Evolutionary conservation across 2,888 invertebrate species (phyloP).

Genomic region (Muscina levida): DNA sequence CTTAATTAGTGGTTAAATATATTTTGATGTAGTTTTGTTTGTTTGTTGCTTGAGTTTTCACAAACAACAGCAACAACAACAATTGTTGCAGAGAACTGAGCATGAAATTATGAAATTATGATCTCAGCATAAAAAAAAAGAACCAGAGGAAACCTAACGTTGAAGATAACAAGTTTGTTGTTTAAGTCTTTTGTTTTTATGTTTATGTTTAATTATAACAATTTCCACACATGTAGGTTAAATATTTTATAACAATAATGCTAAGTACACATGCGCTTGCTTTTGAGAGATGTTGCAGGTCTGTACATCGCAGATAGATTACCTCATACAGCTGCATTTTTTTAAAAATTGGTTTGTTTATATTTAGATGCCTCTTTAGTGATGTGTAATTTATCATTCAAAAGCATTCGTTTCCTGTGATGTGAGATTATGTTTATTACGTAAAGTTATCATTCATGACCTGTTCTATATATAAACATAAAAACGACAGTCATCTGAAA

Average conservation of each 20-base stretch:
- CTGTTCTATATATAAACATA: no score
- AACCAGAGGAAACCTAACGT: neutral
- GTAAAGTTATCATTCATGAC: no score
- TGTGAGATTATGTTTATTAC: no score
- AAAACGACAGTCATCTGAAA: no score
- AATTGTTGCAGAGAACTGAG: neutral
- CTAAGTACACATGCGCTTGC: neutral
- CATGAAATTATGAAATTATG: slow-evolving; percentile 21
- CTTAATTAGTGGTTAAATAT: slow-evolving; percentile 34
- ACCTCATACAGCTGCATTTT: no score
- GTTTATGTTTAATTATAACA: slow-evolving; percentile 14
- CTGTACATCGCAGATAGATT: no score
- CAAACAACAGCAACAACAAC: neutral
- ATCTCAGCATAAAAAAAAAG: neutral
- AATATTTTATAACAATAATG: slow-evolving; percentile 34
- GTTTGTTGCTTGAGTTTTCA: neutral
- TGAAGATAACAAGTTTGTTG: slow-evolving; percentile 47
- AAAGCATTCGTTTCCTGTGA: no score
- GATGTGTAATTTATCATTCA: no score
- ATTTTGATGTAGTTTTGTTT: neutral
- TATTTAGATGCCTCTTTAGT: no score
- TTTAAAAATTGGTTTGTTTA: no score
- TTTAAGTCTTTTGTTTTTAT: slow-evolving; percentile 62
- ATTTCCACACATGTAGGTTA: slow-evolving; percentile 33
- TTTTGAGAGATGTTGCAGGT: no score